A percentile compares a stretch with the other conserved stretches of the same genome.
These are phyloP conservation scores for Siphamia tubifer DNA, from an alignment of 2,113 vertebrate species.

Conservation along the genomic window DNA sequence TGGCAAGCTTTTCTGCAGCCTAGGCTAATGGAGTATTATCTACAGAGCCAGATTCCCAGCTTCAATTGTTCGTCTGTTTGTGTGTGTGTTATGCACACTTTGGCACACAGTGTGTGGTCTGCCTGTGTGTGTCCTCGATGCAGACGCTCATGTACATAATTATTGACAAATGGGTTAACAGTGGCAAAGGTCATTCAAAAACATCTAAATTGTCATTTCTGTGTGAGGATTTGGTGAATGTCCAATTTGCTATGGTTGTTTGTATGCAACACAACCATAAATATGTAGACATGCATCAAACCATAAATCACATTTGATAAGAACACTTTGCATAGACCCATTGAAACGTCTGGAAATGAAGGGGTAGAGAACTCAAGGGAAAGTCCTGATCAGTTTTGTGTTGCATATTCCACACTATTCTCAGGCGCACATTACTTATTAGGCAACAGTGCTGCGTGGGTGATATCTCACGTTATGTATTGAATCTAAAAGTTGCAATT, in stretches of 20 bases:
- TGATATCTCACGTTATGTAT: conserved; percentile 46
- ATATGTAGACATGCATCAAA: neutral
- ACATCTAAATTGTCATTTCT: neutral
- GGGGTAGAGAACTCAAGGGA: neutral
- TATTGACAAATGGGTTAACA: conserved; percentile 28
- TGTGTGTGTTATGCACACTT: conserved; percentile 61
- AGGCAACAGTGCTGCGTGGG: neutral
- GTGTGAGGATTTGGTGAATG: neutral
- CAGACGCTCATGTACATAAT: conserved; percentile 51
- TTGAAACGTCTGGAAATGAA: too few relatives aligned
- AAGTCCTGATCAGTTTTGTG: neutral
- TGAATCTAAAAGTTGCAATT: conserved; percentile 67
- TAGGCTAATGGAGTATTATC: conserved; percentile 81
- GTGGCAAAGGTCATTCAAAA: neutral
- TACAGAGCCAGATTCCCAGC: conserved; percentile 77
- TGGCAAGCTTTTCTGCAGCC: conserved; percentile 73
- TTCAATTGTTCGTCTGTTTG: conserved; percentile 59
- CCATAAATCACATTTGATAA: neutral
- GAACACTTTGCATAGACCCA: neutral
- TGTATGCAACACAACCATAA: neutral
- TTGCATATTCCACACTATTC: neutral
- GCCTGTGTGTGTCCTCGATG: conserved; percentile 71
- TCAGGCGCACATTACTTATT: neutral
- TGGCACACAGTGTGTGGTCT: conserved; percentile 72
- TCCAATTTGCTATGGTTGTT: neutral